Percentiles rank a stretch among this genome's conserved stretches.
Conservation (phyloP, 2,797 vertebrate species). For the Podarcis siculus region DNA sequence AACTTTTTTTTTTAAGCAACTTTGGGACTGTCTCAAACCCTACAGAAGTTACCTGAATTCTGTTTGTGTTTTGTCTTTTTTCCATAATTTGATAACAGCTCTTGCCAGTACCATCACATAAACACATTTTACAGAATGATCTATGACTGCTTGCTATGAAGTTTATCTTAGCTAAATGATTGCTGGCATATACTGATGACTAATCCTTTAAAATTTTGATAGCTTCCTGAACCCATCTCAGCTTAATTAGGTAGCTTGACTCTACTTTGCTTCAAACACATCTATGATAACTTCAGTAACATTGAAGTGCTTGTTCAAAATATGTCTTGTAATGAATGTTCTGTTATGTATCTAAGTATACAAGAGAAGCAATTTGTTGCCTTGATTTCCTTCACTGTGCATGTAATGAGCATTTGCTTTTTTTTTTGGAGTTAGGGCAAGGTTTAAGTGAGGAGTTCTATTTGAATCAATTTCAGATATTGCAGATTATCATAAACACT, state of each 20-base stretch:
- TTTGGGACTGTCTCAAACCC: background rate
- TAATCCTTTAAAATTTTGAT: background rate
- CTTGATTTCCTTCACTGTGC: background rate
- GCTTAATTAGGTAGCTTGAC: background rate
- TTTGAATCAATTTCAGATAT: constrained; percentile 3
- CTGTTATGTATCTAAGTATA: background rate
- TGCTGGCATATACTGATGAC: background rate
- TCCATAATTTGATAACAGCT: background rate
- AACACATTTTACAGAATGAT: background rate
- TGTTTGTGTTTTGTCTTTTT: background rate
- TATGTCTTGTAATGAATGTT: background rate
- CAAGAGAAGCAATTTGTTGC: background rate
- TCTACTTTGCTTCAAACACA: background rate
- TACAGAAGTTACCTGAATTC: background rate
- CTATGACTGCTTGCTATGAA: background rate
- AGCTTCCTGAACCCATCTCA: background rate
- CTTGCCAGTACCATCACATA: accelerated
- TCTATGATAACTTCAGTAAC: background rate
- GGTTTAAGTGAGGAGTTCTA: constrained; percentile 28
- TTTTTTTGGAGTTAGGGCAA: background rate
- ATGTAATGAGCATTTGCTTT: constrained; percentile 15
- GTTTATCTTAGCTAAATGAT: background rate
- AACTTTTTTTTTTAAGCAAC: background rate
- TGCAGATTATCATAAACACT: background rate
- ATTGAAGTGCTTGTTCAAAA: background rate